Conservation (phyloP, 1,140 invertebrate genomes). For the Leptoteleia sp. region DNA sequence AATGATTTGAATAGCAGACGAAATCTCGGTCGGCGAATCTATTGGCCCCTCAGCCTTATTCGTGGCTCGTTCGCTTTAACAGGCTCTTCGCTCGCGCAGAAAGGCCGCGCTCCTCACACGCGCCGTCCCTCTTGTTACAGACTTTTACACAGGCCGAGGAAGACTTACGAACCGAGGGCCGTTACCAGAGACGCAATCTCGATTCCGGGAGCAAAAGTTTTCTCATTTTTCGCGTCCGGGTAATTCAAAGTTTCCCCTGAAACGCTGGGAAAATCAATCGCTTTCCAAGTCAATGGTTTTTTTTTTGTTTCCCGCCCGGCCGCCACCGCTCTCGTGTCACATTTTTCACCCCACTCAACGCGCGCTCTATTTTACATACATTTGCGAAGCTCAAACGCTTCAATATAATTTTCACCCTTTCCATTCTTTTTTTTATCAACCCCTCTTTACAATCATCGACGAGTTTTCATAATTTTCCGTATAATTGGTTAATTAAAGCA, state of each 20-base stretch:
- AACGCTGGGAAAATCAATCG: conserved; percentile 79
- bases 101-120: conserved; percentile 55
- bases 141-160: conserved; percentile 52
- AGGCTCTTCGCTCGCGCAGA: conserved; percentile 20
- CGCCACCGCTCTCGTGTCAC: too few species aligned
- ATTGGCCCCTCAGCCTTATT: conserved; percentile 32
- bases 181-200: conserved; percentile 74
- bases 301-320: too few species aligned
- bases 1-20: conserved; percentile 43
- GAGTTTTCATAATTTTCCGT: too few species aligned
- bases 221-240: conserved; percentile 77
- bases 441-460: too few species aligned
- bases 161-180: conserved; percentile 66
- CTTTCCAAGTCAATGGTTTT: too few species aligned
- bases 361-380: too few species aligned
- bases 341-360: too few species aligned
- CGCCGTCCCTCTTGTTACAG: conserved; percentile 58
- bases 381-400: too few species aligned
- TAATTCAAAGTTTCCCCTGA: conserved; percentile 71
- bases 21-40: conserved; percentile 27
- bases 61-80: conserved; percentile 26
- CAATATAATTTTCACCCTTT: too few species aligned
- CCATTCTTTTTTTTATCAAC: too few species aligned
- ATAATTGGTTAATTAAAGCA: too few species aligned
- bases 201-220: conserved; percentile 75